A percentile compares a stretch with the other conserved stretches of the same genome.
Evolutionary conservation across 2,797 vertebrate genomes (phyloP).

Genomic region (Brotula barbata): DNA sequence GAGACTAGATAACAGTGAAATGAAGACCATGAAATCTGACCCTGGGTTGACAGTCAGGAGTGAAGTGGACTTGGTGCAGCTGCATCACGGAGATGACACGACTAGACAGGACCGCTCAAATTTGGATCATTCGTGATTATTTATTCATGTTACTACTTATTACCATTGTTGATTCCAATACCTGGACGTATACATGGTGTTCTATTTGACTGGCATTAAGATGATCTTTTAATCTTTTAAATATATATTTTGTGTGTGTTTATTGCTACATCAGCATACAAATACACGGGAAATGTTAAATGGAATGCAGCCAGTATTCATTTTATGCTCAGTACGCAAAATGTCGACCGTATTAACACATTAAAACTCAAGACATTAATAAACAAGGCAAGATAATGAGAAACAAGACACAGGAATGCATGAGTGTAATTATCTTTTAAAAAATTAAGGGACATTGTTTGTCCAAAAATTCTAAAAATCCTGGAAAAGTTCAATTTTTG

Average conservation of each 20-base stretch:
- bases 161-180: neutral
- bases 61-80: conserved; percentile 24
- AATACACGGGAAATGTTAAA: too few species aligned
- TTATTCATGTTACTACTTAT: neutral
- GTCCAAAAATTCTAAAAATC: neutral
- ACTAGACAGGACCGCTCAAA: neutral
- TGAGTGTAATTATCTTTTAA: too few species aligned
- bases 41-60: conserved; percentile 21
- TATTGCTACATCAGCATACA: too few species aligned
- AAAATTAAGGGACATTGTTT: too few species aligned
- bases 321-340: too few species aligned
- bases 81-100: neutral
- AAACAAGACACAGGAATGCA: too few species aligned
- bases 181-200: neutral
- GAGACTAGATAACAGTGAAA: conserved; percentile 33
- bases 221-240: neutral
- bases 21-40: conserved; percentile 37
- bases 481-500: neutral
- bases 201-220: neutral
- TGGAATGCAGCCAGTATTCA: too few species aligned
- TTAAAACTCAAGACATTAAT: too few species aligned
- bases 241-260: neutral
- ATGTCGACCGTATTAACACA: too few species aligned
- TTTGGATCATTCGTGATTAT: conserved; percentile 6
- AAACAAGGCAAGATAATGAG: too few species aligned